These are phyloP conservation scores for Drosophila gunungcola DNA, from an alignment of 1,140 invertebrate genomes.

Conservation along the genomic window DNA sequence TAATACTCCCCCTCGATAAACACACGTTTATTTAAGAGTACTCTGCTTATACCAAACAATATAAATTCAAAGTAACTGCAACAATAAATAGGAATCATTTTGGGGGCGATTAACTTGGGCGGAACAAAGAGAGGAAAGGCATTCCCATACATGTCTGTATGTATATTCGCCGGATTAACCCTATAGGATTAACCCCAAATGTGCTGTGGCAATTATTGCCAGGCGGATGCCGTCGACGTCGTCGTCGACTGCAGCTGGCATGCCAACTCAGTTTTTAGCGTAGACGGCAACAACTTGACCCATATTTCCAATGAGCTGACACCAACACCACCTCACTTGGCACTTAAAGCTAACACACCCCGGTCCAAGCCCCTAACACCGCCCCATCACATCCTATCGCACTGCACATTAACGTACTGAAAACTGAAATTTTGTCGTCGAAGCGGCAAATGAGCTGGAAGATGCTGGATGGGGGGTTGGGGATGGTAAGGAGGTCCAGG, in stretches of 20 bases:
- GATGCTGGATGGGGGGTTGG: conserved; percentile 7
- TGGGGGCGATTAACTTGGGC: conserved; percentile 39
- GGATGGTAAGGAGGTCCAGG: conserved; percentile 18
- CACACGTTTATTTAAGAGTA: conserved; percentile 24
- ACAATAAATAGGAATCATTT: conserved; percentile 55
- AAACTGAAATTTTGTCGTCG: conserved; percentile 82
- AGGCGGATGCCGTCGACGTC: conserved; percentile 52
- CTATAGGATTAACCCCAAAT: conserved; percentile 80
- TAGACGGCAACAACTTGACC: conserved; percentile 81
- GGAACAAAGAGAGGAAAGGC: not conserved
- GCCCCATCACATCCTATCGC: conserved; percentile 5
- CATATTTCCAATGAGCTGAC: conserved; percentile 74
- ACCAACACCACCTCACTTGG: conserved; percentile 48
- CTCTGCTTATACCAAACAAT: not conserved
- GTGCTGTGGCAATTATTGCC: conserved; percentile 77
- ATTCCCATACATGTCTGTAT: conserved; percentile 48
- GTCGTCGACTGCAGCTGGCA: conserved; percentile 41
- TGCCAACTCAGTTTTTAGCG: conserved; percentile 78
- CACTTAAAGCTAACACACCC: conserved; percentile 75
- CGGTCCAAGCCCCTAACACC: conserved; percentile 1
- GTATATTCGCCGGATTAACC: conserved; percentile 39
- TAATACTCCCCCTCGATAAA: not conserved
- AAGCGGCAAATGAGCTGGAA: conserved; percentile 82
- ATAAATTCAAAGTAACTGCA: conserved; percentile 50
- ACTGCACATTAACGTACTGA: conserved; percentile 71